Conservation (phyloP, 2,113 vertebrate species). For the Orthonyx spaldingii region DNA sequence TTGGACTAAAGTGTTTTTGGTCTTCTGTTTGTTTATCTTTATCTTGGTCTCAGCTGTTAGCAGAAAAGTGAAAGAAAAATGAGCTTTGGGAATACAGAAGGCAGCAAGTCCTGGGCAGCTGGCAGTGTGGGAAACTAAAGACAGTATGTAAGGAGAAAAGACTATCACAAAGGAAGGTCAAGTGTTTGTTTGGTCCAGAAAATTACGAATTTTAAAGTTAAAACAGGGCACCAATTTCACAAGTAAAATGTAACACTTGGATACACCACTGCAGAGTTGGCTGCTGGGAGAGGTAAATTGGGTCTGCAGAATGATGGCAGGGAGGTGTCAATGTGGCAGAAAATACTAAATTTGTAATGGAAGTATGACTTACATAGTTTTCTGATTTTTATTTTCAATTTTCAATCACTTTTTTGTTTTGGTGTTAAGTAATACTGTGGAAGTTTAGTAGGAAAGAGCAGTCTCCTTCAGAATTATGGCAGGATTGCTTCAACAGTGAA, state of each 20-base stretch:
- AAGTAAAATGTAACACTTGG: background rate
- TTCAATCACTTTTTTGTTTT: background rate
- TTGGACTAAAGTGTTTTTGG: background rate
- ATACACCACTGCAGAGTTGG: background rate
- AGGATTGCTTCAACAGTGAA: background rate
- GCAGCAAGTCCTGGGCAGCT: background rate
- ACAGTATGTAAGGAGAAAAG: background rate
- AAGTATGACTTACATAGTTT: background rate
- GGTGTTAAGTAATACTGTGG: background rate
- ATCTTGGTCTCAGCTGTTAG: background rate
- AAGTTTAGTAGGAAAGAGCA: background rate
- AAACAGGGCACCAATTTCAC: background rate
- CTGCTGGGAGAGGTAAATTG: background rate
- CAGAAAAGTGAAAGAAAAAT: background rate
- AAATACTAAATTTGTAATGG: background rate
- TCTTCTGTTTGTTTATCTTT: background rate
- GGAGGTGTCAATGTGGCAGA: background rate
- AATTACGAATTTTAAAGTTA: background rate
- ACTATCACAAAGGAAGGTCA: background rate
- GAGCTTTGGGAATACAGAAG: background rate
- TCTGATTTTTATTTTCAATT: background rate
- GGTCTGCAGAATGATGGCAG: background rate
- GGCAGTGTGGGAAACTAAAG: background rate
- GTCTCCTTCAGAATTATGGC: background rate
- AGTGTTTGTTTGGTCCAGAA: background rate